Evolutionary conservation across 2,888 invertebrate genomes (phyloP).

Genomic region (Stenichneumon culpator): DNA sequence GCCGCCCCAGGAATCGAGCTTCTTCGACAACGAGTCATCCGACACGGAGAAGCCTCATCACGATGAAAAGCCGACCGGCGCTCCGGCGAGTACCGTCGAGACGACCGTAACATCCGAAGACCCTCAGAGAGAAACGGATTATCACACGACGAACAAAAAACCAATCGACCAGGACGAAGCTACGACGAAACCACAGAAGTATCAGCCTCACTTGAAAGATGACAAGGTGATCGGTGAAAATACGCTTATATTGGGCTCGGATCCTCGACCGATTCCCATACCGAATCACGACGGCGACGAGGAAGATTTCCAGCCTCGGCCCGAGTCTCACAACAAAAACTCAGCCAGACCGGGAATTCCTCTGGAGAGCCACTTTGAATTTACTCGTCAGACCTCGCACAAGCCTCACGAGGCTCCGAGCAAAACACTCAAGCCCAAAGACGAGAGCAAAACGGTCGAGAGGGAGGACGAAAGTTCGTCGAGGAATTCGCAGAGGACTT

Average conservation of each 20-base stretch:
- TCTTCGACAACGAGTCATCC: constrained; percentile 59
- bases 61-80: constrained; percentile 70
- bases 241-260: constrained; percentile 77
- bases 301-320: constrained; percentile 66
- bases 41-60: constrained; percentile 64
- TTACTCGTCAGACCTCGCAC: not conserved
- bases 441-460: constrained; percentile 37
- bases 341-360: constrained; percentile 69
- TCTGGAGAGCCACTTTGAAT: constrained; percentile 58
- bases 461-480: constrained; percentile 4
- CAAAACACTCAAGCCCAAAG: constrained; percentile 59
- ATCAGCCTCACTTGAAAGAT: constrained; percentile 77
- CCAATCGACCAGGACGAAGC: constrained; percentile 35
- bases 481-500: not conserved
- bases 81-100: constrained; percentile 46
- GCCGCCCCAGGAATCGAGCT: constrained; percentile 65
- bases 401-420: constrained; percentile 54
- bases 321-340: constrained; percentile 49
- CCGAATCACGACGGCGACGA: constrained; percentile 71
- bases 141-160: constrained; percentile 4
- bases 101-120: constrained; percentile 10
- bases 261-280: constrained; percentile 76
- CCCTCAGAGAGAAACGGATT: constrained; percentile 21
- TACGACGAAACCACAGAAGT: constrained; percentile 72
- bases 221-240: constrained; percentile 77